Conservation (phyloP, 2,888 invertebrate species). For the Drosophila colorata region DNA sequence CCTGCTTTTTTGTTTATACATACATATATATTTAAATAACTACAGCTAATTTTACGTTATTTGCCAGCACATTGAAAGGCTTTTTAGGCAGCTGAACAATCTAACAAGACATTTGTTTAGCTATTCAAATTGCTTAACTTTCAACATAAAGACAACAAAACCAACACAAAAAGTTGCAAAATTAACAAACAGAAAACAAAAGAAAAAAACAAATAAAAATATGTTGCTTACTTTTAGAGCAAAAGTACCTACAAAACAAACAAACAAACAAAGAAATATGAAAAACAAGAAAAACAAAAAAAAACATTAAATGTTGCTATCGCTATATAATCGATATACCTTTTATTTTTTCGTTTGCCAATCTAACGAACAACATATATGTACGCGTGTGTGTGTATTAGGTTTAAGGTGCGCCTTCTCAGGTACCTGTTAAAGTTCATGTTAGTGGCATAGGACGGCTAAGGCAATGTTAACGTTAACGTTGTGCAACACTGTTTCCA, state of each 20-base stretch:
- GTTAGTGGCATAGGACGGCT: neutral
- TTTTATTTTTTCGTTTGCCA: slow-evolving; percentile 6
- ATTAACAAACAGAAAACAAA: slow-evolving; percentile 5
- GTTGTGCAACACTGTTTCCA: neutral
- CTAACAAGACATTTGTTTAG: slow-evolving; percentile 15
- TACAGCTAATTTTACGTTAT: slow-evolving; percentile 11
- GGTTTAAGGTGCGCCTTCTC: neutral
- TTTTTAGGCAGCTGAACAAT: slow-evolving; percentile 4
- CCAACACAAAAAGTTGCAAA: slow-evolving; percentile 2
- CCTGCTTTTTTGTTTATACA: slow-evolving; percentile 41
- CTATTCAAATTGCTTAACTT: slow-evolving; percentile 31
- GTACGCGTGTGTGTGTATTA: slow-evolving; percentile 2
- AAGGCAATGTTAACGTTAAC: neutral
- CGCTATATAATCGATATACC: slow-evolving; percentile 11
- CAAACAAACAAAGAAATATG: neutral
- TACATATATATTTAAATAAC: slow-evolving; percentile 7
- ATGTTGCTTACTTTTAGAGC: slow-evolving; percentile 14
- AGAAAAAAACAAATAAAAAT: neutral
- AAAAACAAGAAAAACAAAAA: neutral
- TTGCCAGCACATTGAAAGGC: slow-evolving; percentile 7
- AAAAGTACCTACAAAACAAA: neutral
- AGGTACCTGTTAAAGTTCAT: neutral
- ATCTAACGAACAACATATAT: slow-evolving; percentile 2
- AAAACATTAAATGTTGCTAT: slow-evolving; percentile 17
- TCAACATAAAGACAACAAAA: slow-evolving; percentile 14